Base-by-base conservation (phyloP, 1,140 invertebrate species). In the Hycleus cichorii region DNA sequence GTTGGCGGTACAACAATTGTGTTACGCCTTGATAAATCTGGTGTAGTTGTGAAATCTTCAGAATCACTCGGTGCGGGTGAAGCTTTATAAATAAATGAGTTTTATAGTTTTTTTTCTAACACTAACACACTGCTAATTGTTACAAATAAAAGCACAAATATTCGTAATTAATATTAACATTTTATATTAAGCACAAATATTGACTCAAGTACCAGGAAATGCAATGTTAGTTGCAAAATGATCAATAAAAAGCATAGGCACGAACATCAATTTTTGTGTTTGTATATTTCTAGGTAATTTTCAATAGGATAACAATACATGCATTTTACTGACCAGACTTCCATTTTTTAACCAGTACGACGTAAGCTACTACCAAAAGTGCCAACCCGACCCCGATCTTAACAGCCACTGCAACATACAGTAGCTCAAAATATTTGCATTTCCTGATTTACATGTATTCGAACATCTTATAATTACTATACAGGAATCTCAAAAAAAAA, bases 351-450 rank as follows among this genome's bases (percentile, higher is more conserved):
- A 78, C 69, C 67, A 79, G 80, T 71, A 89, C 86, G 72, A 86
- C 82, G 76, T 88, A 86, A 66, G 86, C 87, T 69, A 87, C 86
- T 67, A 86, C 77, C 70, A 88, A 80, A 72, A 90, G 78, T 62
- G 86, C 85, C 69, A 86, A 78, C 65, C 87, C 87, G 74, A 89
- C 82, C 69, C 79, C 81, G 78, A 89, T 79, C 78, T 88, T 89
- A 76, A 88, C 81, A 73, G 82, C 83, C 80, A 89, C 87, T 90
- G 82, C 67, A 88, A 85, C 77, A 75, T 69, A 76, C 70, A 73
- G 71, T 58, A 62, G 70, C 43, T 53, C 49, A 61, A 60, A 26
- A 32, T 47, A 42, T 10, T 54, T 60, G 68, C 69, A 71, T 71
- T 71, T 71, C 69, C 69, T 66, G 69, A 67, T 60, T 64, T 60